Evolutionary conservation across 2,113 vertebrate genomes (phyloP).

Genomic region (Rhombomys opimus): DNA sequence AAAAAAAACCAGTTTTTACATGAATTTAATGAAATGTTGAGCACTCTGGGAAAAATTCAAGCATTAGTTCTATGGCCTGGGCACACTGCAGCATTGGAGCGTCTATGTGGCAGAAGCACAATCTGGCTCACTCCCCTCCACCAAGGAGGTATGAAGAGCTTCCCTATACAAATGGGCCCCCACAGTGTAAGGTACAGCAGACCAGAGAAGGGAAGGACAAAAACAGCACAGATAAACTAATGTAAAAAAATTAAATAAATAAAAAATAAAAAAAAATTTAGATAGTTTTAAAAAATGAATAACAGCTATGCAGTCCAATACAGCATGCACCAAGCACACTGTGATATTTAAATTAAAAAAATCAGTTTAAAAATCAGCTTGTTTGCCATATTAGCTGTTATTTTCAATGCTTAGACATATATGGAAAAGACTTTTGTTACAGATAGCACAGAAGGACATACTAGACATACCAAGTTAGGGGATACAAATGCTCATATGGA

Average conservation of each 20-base stretch:
- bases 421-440: background rate
- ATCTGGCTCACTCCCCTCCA: background rate
- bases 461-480: background rate
- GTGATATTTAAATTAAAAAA: background rate
- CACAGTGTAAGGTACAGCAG: background rate
- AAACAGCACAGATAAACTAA: background rate
- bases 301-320: background rate
- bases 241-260: background rate
- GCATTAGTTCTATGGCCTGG: background rate
- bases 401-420: background rate
- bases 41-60: background rate
- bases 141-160: background rate
- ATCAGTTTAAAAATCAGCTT: background rate
- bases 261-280: too few relatives aligned
- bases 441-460: background rate
- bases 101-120: background rate
- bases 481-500: background rate
- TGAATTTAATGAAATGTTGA: background rate
- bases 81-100: background rate
- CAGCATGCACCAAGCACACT: background rate
- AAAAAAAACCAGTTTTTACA: background rate
- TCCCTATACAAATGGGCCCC: background rate
- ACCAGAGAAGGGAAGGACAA: background rate
- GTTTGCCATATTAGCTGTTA: background rate
- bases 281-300: background rate